Conservation (phyloP, 2,113 vertebrate genomes). For the Choloepus hoffmanni region DNA sequence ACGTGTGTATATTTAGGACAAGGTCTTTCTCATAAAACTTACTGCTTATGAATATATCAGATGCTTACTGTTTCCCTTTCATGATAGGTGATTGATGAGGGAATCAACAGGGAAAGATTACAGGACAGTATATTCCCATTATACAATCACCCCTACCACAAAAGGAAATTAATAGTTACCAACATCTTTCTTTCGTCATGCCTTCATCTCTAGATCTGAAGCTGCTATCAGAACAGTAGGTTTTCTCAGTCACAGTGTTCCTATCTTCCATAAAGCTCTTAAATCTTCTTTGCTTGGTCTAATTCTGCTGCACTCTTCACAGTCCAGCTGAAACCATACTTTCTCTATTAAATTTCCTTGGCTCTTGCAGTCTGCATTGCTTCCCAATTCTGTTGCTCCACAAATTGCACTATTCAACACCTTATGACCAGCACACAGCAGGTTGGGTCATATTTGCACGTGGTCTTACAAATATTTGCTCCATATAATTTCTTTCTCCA, state of each 20-base stretch:
- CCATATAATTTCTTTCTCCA: background rate
- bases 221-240: background rate
- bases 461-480: background rate
- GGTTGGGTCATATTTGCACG: background rate
- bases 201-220: background rate
- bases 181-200: background rate
- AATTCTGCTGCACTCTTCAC: background rate
- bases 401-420: background rate
- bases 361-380: background rate
- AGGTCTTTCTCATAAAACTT: background rate
- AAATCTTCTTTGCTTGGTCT: background rate
- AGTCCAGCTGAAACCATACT: background rate
- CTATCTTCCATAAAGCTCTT: background rate
- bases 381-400: background rate
- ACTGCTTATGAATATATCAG: background rate
- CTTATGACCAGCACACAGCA: background rate
- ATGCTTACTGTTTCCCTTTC: background rate
- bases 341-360: background rate
- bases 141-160: background rate
- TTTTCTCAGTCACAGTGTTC: background rate
- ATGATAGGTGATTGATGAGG: background rate
- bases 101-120: background rate
- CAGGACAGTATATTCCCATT: background rate
- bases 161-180: background rate
- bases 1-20: background rate